phyloP scores from a whole-genome alignment of 2,888 invertebrate genomes.

The Lamellibrachia satsuma region DNA sequence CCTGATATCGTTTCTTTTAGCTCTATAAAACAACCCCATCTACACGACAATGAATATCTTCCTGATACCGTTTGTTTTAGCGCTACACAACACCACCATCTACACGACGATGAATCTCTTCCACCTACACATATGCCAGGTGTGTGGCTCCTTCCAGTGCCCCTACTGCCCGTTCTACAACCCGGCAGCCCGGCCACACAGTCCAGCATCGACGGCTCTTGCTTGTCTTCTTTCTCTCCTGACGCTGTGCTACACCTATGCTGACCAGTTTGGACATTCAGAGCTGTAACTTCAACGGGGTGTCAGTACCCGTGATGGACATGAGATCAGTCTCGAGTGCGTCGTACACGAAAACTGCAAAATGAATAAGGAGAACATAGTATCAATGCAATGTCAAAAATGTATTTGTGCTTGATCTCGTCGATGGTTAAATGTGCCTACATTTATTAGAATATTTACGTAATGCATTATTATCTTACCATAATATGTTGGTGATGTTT shows the following conservation, averaged over 20 bases:
- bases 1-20: no score
- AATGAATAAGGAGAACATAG: background rate
- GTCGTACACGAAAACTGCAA: background rate
- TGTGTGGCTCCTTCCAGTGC: conserved; percentile 66
- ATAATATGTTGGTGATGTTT: no score
- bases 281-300: background rate
- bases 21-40: no score
- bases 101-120: conserved; percentile 60
- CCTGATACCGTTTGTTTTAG: conserved; percentile 47
- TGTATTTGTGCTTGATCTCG: no score
- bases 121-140: conserved; percentile 63
- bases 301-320: background rate
- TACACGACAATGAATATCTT: background rate
- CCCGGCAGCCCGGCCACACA: background rate
- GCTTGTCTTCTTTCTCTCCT: background rate
- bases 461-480: no score
- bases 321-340: background rate
- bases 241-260: background rate
- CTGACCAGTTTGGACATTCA: background rate
- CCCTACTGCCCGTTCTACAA: conserved; percentile 66
- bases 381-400: background rate
- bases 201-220: background rate
- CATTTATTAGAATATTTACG: no score
- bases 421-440: no score
- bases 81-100: conserved; percentile 61